Evolutionary conservation across 2,888 invertebrate species (phyloP).

Genomic region (Chrysodeixis includens): DNA sequence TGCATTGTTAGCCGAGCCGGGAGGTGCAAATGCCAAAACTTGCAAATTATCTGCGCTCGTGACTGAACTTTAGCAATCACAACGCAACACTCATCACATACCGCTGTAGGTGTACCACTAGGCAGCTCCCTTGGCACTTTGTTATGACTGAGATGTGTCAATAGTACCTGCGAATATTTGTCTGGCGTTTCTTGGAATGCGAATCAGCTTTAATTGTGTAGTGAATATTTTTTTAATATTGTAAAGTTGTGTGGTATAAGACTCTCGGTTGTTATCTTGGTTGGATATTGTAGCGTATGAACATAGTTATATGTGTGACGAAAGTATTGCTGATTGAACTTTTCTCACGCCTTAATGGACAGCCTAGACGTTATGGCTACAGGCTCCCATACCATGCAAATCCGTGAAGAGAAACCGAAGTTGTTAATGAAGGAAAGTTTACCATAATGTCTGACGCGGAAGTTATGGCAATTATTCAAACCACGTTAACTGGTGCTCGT

Average conservation of each 20-base stretch:
- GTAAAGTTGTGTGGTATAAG: too few relatives aligned
- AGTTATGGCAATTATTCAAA: conserved; percentile 55
- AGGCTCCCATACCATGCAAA: background rate
- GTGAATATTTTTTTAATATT: too few relatives aligned
- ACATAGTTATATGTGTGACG: too few relatives aligned
- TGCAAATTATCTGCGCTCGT: conserved; percentile 83
- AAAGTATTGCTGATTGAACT: too few relatives aligned
- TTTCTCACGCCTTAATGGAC: too few relatives aligned
- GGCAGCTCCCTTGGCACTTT: conserved; percentile 51
- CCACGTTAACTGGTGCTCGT: conserved; percentile 63
- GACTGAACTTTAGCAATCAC: conserved; percentile 83
- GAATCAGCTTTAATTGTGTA: too few relatives aligned
- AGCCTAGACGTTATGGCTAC: too few relatives aligned
- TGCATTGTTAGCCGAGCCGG: conserved; percentile 57
- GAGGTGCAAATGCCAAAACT: conserved; percentile 82
- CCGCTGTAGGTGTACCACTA: conserved; percentile 50
- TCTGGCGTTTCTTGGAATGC: background rate
- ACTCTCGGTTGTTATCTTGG: too few relatives aligned
- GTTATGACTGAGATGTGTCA: conserved; percentile 19
- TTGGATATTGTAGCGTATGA: too few relatives aligned
- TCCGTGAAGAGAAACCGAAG: background rate
- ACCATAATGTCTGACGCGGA: conserved; percentile 39
- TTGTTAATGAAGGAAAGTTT: conserved; percentile 32
- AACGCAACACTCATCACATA: conserved; percentile 78
- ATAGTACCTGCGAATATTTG: conserved; percentile 9